phyloP scores from a whole-genome alignment of 2,113 vertebrate species.

The Anas platyrhynchos region DNA sequence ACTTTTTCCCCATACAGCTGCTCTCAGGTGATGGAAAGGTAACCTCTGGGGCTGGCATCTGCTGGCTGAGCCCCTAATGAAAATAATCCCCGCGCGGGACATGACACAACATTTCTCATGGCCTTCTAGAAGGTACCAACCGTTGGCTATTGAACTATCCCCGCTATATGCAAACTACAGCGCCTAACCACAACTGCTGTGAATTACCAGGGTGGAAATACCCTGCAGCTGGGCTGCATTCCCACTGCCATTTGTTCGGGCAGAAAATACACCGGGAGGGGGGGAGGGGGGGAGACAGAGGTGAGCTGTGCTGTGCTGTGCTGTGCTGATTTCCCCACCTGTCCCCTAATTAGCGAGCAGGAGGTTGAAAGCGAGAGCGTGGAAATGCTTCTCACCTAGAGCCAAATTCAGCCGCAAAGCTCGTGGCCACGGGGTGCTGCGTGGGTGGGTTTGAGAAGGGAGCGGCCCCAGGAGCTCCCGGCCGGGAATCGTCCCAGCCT shows the following conservation, averaged over 20 bases:
- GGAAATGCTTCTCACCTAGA: background rate
- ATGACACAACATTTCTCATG: background rate
- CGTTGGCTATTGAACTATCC: background rate
- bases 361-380: conserved; percentile 11
- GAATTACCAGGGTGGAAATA: conserved; percentile 38
- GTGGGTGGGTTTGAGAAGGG: background rate
- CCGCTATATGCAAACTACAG: background rate
- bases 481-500: background rate
- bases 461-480: background rate
- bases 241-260: conserved; percentile 25
- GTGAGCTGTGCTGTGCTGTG: background rate
- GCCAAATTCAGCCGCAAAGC: background rate
- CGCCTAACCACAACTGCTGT: background rate
- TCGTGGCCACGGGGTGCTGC: background rate
- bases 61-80: background rate
- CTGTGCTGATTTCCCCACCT: conserved; percentile 21
- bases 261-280: background rate
- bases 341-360: conserved; percentile 18
- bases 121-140: background rate
- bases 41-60: background rate
- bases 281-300: background rate
- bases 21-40: background rate
- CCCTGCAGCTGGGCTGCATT: conserved; percentile 21
- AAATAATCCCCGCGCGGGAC: background rate
- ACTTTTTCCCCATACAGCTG: background rate